Percentiles rank a stretch among this genome's conserved stretches.
phyloP scores from a whole-genome alignment of 1,140 invertebrate genomes.

The Caenorhabditis brenneri region DNA sequence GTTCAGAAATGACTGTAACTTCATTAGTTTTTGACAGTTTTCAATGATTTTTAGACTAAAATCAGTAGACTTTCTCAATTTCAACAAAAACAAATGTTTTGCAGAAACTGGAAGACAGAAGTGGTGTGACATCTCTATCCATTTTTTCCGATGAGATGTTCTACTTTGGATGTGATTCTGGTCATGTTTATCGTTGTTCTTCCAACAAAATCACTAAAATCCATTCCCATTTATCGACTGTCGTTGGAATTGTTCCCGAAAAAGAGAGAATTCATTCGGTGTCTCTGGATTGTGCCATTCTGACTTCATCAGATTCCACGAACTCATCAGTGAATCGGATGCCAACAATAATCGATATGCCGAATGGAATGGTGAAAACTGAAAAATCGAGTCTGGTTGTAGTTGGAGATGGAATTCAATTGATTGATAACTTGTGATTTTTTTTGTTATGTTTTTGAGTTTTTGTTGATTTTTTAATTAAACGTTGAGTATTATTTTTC shows the following conservation, averaged over 20 bases:
- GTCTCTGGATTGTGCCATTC: neutral
- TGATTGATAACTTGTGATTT: neutral
- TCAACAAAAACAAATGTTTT: no score
- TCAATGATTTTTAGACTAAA: no score
- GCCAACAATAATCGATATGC: conserved; percentile 3
- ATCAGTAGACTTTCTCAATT: no score
- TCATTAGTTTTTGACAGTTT: no score
- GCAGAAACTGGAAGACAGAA: neutral
- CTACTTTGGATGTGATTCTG: neutral
- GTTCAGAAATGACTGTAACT: no score
- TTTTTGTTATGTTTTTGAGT: neutral
- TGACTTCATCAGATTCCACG: neutral
- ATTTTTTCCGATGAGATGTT: neutral
- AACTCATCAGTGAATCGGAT: neutral
- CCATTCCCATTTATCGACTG: neutral
- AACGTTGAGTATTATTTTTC: no score
- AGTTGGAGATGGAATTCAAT: neutral
- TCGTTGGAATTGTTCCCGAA: neutral
- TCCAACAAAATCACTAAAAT: neutral
- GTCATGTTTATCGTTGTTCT: neutral
- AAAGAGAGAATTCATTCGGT: neutral
- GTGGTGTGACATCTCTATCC: neutral
- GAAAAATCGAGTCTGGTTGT: neutral
- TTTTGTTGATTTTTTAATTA: neutral
- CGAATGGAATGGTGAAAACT: neutral